These are phyloP conservation scores for Pelvicachromis taeniatus DNA, from an alignment of 2,113 vertebrate genomes.

Conservation along the genomic window DNA sequence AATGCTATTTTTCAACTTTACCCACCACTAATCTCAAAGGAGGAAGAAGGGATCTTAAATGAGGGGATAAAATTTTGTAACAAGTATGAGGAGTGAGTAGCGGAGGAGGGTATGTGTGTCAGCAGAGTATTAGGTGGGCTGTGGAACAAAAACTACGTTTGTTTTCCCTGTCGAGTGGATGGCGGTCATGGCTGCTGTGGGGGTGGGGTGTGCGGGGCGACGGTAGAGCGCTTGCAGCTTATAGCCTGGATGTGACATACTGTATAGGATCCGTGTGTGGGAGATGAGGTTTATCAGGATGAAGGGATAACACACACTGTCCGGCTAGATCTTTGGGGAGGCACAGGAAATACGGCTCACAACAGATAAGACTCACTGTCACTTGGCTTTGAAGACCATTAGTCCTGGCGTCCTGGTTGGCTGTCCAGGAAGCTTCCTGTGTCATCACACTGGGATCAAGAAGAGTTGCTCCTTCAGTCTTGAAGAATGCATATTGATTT, in stretches of 20 bases:
- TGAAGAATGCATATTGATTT: constrained; percentile 63
- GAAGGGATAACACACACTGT: constrained; percentile 44
- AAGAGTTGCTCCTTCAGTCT: neutral
- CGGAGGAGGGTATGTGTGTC: constrained; percentile 42
- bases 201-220: neutral
- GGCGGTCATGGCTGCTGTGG: constrained; percentile 34
- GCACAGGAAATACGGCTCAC: constrained; percentile 44
- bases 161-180: constrained; percentile 25
- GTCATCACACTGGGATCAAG: constrained; percentile 42
- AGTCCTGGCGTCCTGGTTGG: constrained; percentile 34
- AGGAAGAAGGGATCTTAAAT: constrained; percentile 55
- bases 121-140: constrained; percentile 52
- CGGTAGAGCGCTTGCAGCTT: neutral
- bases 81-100: constrained; percentile 8
- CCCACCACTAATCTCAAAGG: constrained; percentile 66
- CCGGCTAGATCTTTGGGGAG: constrained; percentile 52
- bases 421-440: neutral
- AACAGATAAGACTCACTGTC: constrained; percentile 57
- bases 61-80: constrained; percentile 16
- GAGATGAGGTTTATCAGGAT: constrained; percentile 41
- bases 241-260: constrained; percentile 48
- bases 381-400: constrained; percentile 56
- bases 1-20: constrained; percentile 77
- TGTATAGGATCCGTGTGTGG: constrained; percentile 32
- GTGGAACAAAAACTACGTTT: constrained; percentile 42